phyloP scores from a whole-genome alignment of 1,140 invertebrate species.

The Plectus sambesii region DNA sequence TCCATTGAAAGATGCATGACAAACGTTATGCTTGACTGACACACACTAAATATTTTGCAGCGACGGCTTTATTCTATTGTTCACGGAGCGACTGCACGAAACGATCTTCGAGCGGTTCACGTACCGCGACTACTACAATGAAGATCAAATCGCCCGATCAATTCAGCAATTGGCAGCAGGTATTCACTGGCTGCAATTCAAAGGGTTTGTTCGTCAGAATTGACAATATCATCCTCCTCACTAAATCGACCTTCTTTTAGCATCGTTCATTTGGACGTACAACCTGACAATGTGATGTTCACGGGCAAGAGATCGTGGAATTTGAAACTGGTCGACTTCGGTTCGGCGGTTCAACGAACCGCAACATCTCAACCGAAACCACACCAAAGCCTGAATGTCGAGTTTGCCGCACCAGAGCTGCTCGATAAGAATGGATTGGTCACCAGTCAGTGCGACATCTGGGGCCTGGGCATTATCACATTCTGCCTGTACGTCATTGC shows the following conservation, averaged over 20 bases:
- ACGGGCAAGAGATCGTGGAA: slow-evolving; percentile 62
- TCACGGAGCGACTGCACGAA: slow-evolving; percentile 38
- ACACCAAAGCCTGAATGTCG: slow-evolving; percentile 27
- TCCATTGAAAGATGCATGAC: background rate
- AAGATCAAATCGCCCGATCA: slow-evolving; percentile 42
- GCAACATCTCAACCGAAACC: slow-evolving; percentile 46
- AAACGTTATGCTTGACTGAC: background rate
- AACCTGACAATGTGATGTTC: slow-evolving; percentile 94
- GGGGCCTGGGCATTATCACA: slow-evolving; percentile 79
- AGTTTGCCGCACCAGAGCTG: slow-evolving; percentile 70
- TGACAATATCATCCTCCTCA: background rate
- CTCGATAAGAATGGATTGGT: slow-evolving; percentile 66
- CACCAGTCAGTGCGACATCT: slow-evolving; percentile 80
- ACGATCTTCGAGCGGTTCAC: slow-evolving; percentile 44
- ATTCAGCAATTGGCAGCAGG: slow-evolving; percentile 40
- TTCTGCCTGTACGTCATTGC: slow-evolving; percentile 70
- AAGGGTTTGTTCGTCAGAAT: slow-evolving; percentile 24
- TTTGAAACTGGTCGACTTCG: slow-evolving; percentile 83
- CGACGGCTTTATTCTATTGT: slow-evolving; percentile 35
- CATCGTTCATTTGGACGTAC: slow-evolving; percentile 81
- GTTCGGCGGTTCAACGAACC: slow-evolving; percentile 67
- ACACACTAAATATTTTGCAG: slow-evolving; percentile 18
- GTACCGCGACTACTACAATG: slow-evolving; percentile 38
- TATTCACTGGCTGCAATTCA: slow-evolving; percentile 43
- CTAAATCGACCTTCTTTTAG: slow-evolving; percentile 83